A percentile compares a stretch with the other conserved stretches of the same genome.
Conservation (phyloP, 2,888 invertebrate species). For the Drosophila tanythrix region DNA sequence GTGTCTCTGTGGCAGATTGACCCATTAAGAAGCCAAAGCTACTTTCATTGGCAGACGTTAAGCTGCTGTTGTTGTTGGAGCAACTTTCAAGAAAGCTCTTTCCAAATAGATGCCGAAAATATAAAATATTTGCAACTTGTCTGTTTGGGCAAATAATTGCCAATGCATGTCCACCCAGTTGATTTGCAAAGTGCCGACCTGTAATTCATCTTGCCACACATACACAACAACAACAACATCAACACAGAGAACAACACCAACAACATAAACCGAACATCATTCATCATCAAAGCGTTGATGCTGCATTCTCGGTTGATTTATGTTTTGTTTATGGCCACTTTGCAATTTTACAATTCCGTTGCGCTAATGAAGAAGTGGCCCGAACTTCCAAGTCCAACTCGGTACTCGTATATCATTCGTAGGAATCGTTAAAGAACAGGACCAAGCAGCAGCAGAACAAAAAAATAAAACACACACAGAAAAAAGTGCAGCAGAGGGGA, state of each 20-base stretch:
- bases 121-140: conserved; percentile 44
- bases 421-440: conserved; percentile 68
- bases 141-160: conserved; percentile 54
- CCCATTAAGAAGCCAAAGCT: conserved; percentile 61
- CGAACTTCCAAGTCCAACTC: conserved; percentile 9
- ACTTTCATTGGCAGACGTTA: conserved; percentile 57
- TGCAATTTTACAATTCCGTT: conserved; percentile 50
- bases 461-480: conserved; percentile 7
- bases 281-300: conserved; percentile 43
- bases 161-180: conserved; percentile 51
- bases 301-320: conserved; percentile 59
- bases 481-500: conserved; percentile 9
- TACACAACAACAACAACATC: not conserved
- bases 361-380: conserved; percentile 68
- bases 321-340: conserved; percentile 63
- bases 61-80: conserved; percentile 20
- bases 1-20: conserved; percentile 55
- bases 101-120: conserved; percentile 35
- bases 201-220: conserved; percentile 50
- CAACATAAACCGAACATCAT: conserved; percentile 46
- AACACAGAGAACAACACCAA: not conserved
- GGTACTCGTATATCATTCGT: conserved; percentile 54
- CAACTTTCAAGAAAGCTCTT: conserved; percentile 44
- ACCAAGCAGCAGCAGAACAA: conserved; percentile 22
- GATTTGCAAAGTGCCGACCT: conserved; percentile 47